Conservation (phyloP, 2,113 vertebrate species). For the Heloderma charlesbogerti region DNA sequence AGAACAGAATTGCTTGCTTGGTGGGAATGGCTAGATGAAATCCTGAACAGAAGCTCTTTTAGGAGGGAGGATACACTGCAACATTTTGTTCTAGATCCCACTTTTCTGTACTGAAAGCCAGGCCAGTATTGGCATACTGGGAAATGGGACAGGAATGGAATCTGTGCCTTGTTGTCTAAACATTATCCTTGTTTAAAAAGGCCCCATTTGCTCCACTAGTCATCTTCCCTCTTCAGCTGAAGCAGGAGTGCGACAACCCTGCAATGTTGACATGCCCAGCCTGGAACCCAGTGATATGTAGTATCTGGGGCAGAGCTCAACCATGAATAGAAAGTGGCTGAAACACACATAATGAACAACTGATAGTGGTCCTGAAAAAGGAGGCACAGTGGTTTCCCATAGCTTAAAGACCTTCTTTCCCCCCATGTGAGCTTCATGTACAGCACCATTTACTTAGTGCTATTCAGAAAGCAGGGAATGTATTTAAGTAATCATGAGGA, state of each 20-base stretch:
- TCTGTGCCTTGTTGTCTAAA: background rate
- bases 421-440: accelerated
- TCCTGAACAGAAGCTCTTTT: background rate
- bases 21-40: background rate
- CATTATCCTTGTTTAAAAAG: background rate
- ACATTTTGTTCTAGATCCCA: too few relatives aligned
- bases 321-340: background rate
- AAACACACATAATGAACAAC: background rate
- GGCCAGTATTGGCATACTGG: too few relatives aligned
- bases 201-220: background rate
- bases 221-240: background rate
- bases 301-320: too few relatives aligned
- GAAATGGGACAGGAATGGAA: background rate
- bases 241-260: background rate
- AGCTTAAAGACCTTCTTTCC: background rate
- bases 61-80: background rate
- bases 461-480: conserved; percentile 14
- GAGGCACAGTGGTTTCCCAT: background rate
- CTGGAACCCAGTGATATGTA: background rate
- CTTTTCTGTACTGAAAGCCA: too few relatives aligned
- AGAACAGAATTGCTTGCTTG: background rate
- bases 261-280: background rate
- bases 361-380: too few relatives aligned
- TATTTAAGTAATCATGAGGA: conserved; percentile 23
- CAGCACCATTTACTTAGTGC: background rate